These are phyloP conservation scores for Mya arenaria DNA, from an alignment of 1,140 invertebrate species.

Conservation along the genomic window DNA sequence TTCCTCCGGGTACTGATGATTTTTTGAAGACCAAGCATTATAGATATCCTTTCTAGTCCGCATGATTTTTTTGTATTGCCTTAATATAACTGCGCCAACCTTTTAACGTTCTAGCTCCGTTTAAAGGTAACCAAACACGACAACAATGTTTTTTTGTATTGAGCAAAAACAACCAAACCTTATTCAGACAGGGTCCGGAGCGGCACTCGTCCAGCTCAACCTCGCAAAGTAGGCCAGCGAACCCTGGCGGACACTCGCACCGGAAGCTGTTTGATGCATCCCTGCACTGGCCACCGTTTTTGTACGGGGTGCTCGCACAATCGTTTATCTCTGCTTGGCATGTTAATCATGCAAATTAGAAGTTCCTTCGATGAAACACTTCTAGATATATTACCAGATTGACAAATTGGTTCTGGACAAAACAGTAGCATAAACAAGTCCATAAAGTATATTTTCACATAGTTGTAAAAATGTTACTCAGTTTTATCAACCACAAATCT, in stretches of 20 bases:
- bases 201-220: constrained; percentile 40
- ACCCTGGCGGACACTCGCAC: constrained; percentile 49
- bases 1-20: too few relatives aligned
- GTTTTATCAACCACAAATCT: too few relatives aligned
- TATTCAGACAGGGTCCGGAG: constrained; percentile 22
- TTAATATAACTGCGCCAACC: too few relatives aligned
- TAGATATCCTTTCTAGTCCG: too few relatives aligned
- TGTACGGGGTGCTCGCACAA: constrained; percentile 42
- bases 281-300: constrained; percentile 44
- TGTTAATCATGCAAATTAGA: constrained; percentile 27
- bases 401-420: not conserved
- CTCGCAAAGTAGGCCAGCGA: constrained; percentile 25
- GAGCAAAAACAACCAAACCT: too few relatives aligned
- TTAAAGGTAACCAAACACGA: too few relatives aligned
- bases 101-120: too few relatives aligned
- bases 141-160: too few relatives aligned
- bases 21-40: too few relatives aligned
- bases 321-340: constrained; percentile 47
- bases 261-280: constrained; percentile 44
- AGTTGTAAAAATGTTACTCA: too few relatives aligned
- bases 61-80: too few relatives aligned
- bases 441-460: too few relatives aligned
- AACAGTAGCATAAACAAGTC: not conserved
- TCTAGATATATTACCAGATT: not conserved
- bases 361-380: not conserved